Evolutionary conservation across 2,797 vertebrate genomes (phyloP).

Genomic region (Sciurus vulgaris): DNA sequence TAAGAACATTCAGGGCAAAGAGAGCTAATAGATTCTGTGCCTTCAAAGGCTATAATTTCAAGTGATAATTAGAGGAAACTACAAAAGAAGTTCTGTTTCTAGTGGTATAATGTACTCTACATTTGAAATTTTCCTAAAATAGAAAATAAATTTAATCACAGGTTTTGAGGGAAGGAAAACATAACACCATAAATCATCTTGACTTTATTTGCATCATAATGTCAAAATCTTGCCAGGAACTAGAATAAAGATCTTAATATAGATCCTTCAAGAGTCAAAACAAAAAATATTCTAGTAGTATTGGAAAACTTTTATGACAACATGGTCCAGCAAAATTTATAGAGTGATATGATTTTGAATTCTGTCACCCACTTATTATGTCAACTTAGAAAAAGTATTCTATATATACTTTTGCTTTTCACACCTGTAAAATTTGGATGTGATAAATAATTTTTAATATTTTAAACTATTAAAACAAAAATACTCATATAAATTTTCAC

Average conservation of each 20-base stretch:
- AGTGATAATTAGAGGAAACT: conserved; percentile 41
- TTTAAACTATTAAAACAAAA: not conserved
- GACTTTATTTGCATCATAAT: conserved; percentile 32
- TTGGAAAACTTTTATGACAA: not conserved
- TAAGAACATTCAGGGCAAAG: not conserved
- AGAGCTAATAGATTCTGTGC: not conserved
- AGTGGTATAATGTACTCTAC: not conserved
- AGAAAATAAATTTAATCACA: not conserved
- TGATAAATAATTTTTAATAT: not conserved
- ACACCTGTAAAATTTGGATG: not conserved
- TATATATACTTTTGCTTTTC: not conserved
- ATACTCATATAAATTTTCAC: not conserved
- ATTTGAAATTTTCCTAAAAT: conserved; percentile 30
- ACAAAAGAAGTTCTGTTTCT: not conserved
- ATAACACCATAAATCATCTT: conserved; percentile 7
- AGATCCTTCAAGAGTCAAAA: conserved; percentile 42
- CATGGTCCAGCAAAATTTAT: not conserved
- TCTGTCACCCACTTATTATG: not conserved
- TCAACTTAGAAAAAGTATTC: not conserved
- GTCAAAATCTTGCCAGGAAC: conserved; percentile 2
- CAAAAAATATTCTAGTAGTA: not conserved
- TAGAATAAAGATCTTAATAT: conserved; percentile 45
- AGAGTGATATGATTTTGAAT: not conserved
- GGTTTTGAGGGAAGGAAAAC: not conserved
- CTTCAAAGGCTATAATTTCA: conserved; percentile 42